Conservation (phyloP, 2,113 vertebrate genomes). For the Poeciliopsis occidentalis region DNA sequence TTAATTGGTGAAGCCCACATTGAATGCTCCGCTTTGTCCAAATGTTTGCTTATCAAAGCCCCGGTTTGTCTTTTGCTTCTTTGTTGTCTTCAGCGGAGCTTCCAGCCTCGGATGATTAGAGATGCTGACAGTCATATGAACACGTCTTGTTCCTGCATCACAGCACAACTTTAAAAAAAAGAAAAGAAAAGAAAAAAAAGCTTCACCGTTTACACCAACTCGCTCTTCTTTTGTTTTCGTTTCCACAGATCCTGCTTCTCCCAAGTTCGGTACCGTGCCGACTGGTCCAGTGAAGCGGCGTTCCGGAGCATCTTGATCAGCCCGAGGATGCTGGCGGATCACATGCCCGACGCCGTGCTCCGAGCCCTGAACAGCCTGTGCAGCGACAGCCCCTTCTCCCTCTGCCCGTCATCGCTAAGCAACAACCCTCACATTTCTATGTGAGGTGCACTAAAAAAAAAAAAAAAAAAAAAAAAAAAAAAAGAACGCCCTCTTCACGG, state of each 20-base stretch:
- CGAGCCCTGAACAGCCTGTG: conserved; percentile 84
- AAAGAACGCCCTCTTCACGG: neutral
- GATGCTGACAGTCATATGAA: conserved; percentile 1
- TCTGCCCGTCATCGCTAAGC: conserved; percentile 79
- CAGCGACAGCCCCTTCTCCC: conserved; percentile 70
- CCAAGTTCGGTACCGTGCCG: conserved; percentile 80
- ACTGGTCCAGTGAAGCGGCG: conserved; percentile 85
- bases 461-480: too few relatives aligned
- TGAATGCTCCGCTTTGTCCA: neutral
- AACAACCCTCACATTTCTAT: conserved; percentile 71
- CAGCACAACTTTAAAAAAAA: too few relatives aligned
- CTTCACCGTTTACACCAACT: neutral
- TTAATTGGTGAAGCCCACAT: too few relatives aligned
- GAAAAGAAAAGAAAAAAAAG: too few relatives aligned
- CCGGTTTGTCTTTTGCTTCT: neutral
- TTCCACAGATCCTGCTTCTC: conserved; percentile 85
- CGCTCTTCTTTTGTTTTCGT: neutral
- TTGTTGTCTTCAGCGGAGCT: neutral
- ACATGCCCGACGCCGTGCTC: conserved; percentile 91
- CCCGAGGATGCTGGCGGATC: conserved; percentile 92
- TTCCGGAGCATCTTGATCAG: conserved; percentile 93
- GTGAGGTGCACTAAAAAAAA: conserved; percentile 48
- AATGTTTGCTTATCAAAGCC: neutral
- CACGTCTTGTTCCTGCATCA: neutral
- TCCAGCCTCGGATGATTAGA: neutral